phyloP scores from a whole-genome alignment of 2,797 vertebrate species.

The Leuciscus waleckii region DNA sequence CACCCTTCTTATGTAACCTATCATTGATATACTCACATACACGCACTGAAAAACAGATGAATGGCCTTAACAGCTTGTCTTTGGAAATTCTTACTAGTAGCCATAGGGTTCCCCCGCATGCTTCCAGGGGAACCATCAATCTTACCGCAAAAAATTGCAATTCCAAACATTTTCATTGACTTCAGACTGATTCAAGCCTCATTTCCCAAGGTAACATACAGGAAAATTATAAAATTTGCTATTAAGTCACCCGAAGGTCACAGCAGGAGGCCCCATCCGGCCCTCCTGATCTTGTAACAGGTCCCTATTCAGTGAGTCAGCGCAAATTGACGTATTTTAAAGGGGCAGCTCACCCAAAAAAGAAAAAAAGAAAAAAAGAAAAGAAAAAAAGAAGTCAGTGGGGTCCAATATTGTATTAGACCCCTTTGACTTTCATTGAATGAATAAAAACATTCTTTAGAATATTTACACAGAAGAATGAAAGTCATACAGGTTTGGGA shows the following conservation, averaged over 20 bases:
- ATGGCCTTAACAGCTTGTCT: conserved; percentile 13
- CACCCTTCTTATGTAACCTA: conserved; percentile 27
- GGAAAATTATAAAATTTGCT: neutral
- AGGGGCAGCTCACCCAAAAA: neutral
- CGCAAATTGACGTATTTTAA: neutral
- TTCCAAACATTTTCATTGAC: neutral
- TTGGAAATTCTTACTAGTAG: neutral
- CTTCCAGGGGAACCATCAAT: neutral
- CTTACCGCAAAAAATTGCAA: neutral
- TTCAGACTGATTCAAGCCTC: conserved; percentile 8
- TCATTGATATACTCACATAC: neutral
- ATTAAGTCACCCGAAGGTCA: neutral
- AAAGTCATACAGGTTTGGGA: neutral
- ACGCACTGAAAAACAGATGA: conserved; percentile 23
- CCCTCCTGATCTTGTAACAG: conserved; percentile 1
- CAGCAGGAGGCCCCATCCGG: conserved; percentile 13
- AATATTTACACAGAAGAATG: neutral
- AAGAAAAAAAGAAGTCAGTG: no score
- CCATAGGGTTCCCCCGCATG: neutral
- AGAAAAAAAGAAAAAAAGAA: neutral
- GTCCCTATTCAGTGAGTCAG: conserved; percentile 28
- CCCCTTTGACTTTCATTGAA: neutral
- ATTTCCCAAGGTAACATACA: neutral
- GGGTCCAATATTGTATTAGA: neutral
- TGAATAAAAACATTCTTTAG: neutral